Conservation (phyloP, 2,888 invertebrate genomes). For the Lapara coniferarum region DNA sequence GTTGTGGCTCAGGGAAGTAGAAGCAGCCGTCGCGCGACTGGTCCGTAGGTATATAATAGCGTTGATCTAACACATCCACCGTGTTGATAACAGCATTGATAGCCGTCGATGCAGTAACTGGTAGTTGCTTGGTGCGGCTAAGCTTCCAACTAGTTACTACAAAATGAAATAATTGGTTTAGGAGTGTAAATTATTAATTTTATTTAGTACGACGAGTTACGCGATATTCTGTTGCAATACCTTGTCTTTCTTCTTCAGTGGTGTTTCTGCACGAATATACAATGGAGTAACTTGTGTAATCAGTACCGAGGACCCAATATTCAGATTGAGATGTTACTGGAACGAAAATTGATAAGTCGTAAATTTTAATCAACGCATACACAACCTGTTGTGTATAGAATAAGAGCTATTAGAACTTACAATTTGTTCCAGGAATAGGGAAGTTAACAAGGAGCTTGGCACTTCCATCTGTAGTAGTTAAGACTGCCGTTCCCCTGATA, state of each 20-base stretch:
- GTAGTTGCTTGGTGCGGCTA: slow-evolving; percentile 49
- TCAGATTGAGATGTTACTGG: slow-evolving; percentile 48
- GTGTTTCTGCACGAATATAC: slow-evolving; percentile 84
- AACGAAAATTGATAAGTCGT: slow-evolving; percentile 37
- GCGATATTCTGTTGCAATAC: slow-evolving; percentile 35
- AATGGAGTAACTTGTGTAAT: slow-evolving; percentile 84
- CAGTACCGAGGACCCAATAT: slow-evolving; percentile 86
- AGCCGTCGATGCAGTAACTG: slow-evolving; percentile 32
- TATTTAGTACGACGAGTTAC: not conserved
- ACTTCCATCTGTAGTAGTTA: slow-evolving; percentile 75
- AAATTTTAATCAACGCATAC: not conserved
- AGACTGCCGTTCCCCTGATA: slow-evolving; percentile 53
- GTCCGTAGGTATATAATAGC: slow-evolving; percentile 47
- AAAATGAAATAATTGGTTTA: slow-evolving; percentile 27
- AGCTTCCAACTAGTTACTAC: slow-evolving; percentile 59
- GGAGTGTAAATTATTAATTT: not conserved
- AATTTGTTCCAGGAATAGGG: slow-evolving; percentile 65
- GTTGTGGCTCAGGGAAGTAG: slow-evolving; percentile 53
- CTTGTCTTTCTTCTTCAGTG: slow-evolving; percentile 44
- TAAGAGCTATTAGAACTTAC: slow-evolving; percentile 36
- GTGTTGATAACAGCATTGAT: slow-evolving; percentile 47
- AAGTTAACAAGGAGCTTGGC: slow-evolving; percentile 86
- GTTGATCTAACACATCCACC: slow-evolving; percentile 49
- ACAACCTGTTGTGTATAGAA: not conserved
- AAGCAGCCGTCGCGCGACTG: slow-evolving; percentile 55